Evolutionary conservation across 1,140 invertebrate genomes (phyloP), one percentile per base, ranked within the genome.

Genomic region (Drosophila murphyi): DNA sequence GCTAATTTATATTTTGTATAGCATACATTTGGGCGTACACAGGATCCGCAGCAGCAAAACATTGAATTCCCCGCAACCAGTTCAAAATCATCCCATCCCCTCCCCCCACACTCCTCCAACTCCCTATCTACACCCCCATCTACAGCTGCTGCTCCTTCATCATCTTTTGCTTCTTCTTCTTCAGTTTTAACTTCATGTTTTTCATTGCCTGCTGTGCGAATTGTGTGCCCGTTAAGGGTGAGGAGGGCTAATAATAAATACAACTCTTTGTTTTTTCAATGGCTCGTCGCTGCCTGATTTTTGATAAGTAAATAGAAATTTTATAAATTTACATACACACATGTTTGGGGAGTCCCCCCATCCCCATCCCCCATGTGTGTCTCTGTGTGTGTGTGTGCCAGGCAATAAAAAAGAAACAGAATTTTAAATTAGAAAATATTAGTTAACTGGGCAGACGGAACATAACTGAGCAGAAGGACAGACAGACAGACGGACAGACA

Each of bases 391-490:
- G 34, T 35, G 62, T 29, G 52, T 39, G 61, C 37, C 32, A 7
- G 65, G 85, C 76, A 87, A 88, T 87, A 87, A 88, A 87, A 86
- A 88, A 89, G 85, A 89, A 89, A 89, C 85, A 88, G 85, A 89
- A 88, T 88, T 88, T 85, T 85, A 88, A 88, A 88, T 88, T 88
- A 80, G 85, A 89, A 89, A 88, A 88, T 88, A 89, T 88, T 88
- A 88, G 83, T 88, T 88, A 82, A 72, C 80, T 67, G 37, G 39
- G 50, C 73, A 69, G 37, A 45, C 35, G 35, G 45, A 48, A 60
- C 10, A 37, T 48, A 60, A 60, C 51, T 54, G 50, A 43, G n/a
- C 39, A 10, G 57, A 50, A 29, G 41, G 48, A 39, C 29, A 32
- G 50, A 73, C 56, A 12, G 50, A 61, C 3, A 34, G 28, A 52